Percentiles rank a stretch among this genome's conserved stretches.
These are phyloP conservation scores for Lithophane leautieri DNA, from an alignment of 2,888 invertebrate species.

Conservation along the genomic window DNA sequence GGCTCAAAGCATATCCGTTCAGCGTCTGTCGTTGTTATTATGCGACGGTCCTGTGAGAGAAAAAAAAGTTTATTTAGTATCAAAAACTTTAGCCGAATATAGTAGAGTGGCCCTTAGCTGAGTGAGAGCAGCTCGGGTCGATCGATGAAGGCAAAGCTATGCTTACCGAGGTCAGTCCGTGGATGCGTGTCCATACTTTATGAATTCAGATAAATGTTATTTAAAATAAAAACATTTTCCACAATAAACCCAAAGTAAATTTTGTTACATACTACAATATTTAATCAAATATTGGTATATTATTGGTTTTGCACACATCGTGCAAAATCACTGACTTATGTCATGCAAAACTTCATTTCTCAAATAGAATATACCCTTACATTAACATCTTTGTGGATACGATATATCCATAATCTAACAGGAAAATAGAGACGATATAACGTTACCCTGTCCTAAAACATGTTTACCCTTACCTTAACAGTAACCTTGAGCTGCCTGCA, in stretches of 20 bases:
- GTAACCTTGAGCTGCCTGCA: slow-evolving; percentile 96
- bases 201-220: not conserved
- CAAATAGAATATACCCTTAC: not conserved
- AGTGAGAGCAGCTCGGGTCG: not conserved
- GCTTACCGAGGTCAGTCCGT: not conserved
- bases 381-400: not conserved
- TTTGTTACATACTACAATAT: not conserved
- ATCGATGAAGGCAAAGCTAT: not conserved
- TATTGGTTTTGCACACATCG: not conserved
- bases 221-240: not conserved
- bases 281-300: not conserved
- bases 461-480: slow-evolving; percentile 90
- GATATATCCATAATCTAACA: not conserved
- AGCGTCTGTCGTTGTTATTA: slow-evolving; percentile 96
- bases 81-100: not conserved
- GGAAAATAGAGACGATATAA: not conserved
- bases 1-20: slow-evolving; percentile 96
- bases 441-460: not conserved
- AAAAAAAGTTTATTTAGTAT: not conserved
- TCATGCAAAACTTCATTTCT: not conserved
- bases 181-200: not conserved
- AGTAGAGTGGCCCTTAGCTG: not conserved
- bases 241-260: not conserved
- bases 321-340: not conserved
- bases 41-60: slow-evolving; percentile 92